Base-by-base conservation (phyloP, 2,888 invertebrate species). In the Mesopsocus fuscifrons region DNA sequence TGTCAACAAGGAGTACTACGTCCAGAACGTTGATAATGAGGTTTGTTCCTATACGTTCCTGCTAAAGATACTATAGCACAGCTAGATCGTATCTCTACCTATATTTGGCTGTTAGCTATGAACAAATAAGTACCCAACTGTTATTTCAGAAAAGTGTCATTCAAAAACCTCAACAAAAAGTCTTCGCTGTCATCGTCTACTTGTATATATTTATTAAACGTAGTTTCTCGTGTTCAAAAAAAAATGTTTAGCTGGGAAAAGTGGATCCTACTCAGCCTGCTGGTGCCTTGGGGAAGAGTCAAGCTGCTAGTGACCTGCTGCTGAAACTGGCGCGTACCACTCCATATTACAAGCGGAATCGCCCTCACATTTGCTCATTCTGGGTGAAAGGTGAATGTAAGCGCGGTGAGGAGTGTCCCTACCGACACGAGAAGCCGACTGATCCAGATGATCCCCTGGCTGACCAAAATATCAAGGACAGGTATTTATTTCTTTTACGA, bases 341-440 rank as follows among this genome's bases (percentile, higher is more conserved):
- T 34, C 94, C 94, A 0, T 95, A 94, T 60, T 94, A 95, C 60
- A 91, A 92, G 58, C 67, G 94, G 44, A 94, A 94, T 57, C 68
- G 89, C 51, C 91, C 94, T 0, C 94, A 94, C 62, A 89, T 94
- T 41, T 94, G 94, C 60, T 91, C 91, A 1, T 95, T 94, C 62
- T 94, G 91, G 87, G 92, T 94, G n/a, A 95, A 94, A 66, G 94
- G 92, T 2, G 92, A 94, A 60, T 94, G 94, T 59, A 76, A 88
- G 55, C 67, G 94, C 59, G 94, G 94, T 15, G 94, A 95, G 60
- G 94, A 95, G 58, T 94, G 94, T 60, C 94, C 94, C 0, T 94
- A 92, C 58, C 67, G 94, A 31, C 94, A 94, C 55, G 94, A 95
- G 57, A 89, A 89, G 58, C 94, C 94, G 1, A 89, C 91, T 2